Conservation (phyloP, 2,797 vertebrate genomes). For the Zalophus californianus region DNA sequence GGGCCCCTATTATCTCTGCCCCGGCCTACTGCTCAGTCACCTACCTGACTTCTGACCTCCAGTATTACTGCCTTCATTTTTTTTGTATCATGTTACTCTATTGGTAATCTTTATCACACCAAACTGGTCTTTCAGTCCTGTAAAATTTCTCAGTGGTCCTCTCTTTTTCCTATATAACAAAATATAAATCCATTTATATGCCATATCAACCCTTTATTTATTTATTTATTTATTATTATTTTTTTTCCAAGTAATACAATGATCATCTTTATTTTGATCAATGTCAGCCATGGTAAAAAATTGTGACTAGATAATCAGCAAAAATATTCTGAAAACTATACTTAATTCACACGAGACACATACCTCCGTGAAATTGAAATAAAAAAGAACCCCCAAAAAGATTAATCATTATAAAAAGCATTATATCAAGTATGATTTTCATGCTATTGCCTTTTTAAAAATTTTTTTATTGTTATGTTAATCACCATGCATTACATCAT, state of each 20-base stretch:
- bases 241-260: not conserved
- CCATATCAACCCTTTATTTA: not conserved
- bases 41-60: not conserved
- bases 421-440: not conserved
- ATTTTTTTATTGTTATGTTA: too few species aligned
- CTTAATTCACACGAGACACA: constrained; percentile 2
- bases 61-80: not conserved
- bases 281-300: not conserved
- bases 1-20: not conserved
- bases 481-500: too few species aligned
- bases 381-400: not conserved
- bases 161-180: not conserved
- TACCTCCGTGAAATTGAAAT: not conserved
- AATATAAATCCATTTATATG: not conserved
- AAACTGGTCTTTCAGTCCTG: not conserved
- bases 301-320: not conserved
- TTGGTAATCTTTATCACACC: not conserved
- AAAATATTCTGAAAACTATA: constrained; percentile 43
- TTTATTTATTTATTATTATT: too few species aligned
- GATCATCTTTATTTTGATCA: constrained; percentile 17
- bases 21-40: not conserved
- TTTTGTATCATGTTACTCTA: not conserved
- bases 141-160: not conserved
- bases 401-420: constrained; percentile 20
- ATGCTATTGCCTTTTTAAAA: not conserved